Base-by-base conservation (phyloP, 2,888 invertebrate genomes). In the Lissonota sp. region DNA sequence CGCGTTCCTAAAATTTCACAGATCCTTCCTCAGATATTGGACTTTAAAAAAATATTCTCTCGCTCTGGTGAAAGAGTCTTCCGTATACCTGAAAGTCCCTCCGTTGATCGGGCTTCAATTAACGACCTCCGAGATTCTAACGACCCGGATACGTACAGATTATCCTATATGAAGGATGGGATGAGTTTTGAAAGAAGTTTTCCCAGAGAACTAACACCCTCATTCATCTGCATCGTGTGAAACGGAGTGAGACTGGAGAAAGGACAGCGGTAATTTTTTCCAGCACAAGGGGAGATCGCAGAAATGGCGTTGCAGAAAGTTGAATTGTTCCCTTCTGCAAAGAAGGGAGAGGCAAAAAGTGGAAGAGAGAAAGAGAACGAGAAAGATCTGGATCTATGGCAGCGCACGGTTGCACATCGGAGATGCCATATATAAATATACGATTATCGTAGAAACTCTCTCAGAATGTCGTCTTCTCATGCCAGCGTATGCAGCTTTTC, bases 271-370 rank as follows among this genome's bases (percentile, higher is more conserved):
- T 78, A 78, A 74, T 81, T 78, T 78, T 81, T 81, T 78, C 70
- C 78, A 64, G 78, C 69, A 74, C 74, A 70, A 16, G 70, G 70
- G 70, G 63, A 77, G 53, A 73, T 44, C 64, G 60, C 70, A 70
- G 74, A 78, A 81, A 57, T 66, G 74, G 69, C 60, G 60, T 81
- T 74, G 64, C 70, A 75, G 66, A 79, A 84, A 83, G 79, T 83
- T 83, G 76, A 75, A 82, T 84, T 80, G 79, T 82, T 72, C 82
- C 80, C 10, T 69, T 66, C 49, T 26, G 44, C n/a, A 44, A 16
- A 39, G 12, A 46, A 62, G 67, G 62, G 67, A 58, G 55, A 26
- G 57, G 12, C 37, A 6, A 53, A 57, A 63, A 42, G 53, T 10
- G 44, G 42, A 46, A 12, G 46, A 69, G 57, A 62, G 3, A 46